phyloP scores from a whole-genome alignment of 2,113 vertebrate species.

The Tichodroma muraria region DNA sequence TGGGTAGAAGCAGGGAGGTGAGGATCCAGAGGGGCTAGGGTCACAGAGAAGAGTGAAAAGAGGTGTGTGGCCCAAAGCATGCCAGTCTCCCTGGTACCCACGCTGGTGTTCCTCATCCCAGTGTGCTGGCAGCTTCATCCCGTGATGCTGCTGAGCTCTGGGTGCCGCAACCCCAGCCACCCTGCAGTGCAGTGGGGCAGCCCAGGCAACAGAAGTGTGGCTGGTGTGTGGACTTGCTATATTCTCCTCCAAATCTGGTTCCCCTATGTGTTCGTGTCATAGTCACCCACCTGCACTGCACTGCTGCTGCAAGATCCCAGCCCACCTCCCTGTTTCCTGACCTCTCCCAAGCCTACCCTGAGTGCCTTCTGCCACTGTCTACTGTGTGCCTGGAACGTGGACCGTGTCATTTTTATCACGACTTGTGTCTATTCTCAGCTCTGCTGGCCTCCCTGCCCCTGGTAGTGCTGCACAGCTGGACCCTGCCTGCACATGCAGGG shows the following conservation, averaged over 20 bases:
- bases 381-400: neutral
- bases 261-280: rapidly evolving
- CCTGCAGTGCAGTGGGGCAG: neutral
- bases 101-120: neutral
- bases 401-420: neutral
- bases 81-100: neutral
- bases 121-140: rapidly evolving
- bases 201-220: rapidly evolving
- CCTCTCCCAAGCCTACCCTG: neutral
- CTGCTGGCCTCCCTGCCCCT: neutral
- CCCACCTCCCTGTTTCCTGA: neutral
- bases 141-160: rapidly evolving
- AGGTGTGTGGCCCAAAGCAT: neutral
- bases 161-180: neutral
- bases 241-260: neutral
- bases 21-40: neutral
- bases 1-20: neutral
- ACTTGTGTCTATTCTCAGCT: neutral
- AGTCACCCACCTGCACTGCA: rapidly evolving
- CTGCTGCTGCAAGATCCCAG: neutral
- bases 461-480: neutral
- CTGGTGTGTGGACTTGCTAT: neutral
- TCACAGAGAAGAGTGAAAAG: neutral
- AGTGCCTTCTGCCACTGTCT: neutral
- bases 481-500: neutral